A percentile compares a stretch with the other conserved stretches of the same genome.
These are phyloP conservation scores for Rhinoraja longicauda DNA, from an alignment of 2,797 vertebrate genomes.

Conservation along the genomic window DNA sequence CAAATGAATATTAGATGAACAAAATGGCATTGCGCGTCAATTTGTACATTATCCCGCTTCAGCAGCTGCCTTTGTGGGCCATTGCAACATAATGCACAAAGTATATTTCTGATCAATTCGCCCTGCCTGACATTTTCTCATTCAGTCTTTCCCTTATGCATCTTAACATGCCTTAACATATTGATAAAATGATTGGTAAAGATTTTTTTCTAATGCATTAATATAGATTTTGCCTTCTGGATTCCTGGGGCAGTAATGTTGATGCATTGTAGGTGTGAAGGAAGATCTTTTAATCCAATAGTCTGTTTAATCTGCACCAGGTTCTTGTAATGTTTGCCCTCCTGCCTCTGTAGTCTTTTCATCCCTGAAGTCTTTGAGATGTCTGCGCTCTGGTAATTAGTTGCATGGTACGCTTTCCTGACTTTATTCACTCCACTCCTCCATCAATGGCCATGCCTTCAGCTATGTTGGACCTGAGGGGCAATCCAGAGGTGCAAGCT, in stretches of 20 bases:
- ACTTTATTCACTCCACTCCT: no score
- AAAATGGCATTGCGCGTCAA: constrained; percentile 10
- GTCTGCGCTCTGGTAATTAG: no score
- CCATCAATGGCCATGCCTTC: no score
- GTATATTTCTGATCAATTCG: background rate
- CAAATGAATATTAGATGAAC: background rate
- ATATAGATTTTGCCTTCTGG: constrained; percentile 11
- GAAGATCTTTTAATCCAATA: background rate
- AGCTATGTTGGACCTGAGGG: no score
- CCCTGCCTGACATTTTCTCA: background rate
- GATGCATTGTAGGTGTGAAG: background rate
- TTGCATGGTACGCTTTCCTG: no score
- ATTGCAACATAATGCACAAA: constrained; percentile 3
- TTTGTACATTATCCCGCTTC: background rate
- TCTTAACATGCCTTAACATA: background rate
- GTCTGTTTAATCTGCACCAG: background rate
- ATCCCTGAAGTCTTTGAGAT: no score
- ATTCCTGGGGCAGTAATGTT: background rate
- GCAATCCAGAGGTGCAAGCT: no score
- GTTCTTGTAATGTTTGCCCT: background rate
- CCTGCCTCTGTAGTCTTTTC: no score
- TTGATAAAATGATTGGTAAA: background rate
- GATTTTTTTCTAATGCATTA: background rate
- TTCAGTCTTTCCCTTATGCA: background rate
- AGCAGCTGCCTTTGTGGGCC: background rate